A percentile compares a stretch with the other conserved stretches of the same genome.
Conservation (phyloP, 2,888 invertebrate species). For the Hyalella azteca region DNA sequence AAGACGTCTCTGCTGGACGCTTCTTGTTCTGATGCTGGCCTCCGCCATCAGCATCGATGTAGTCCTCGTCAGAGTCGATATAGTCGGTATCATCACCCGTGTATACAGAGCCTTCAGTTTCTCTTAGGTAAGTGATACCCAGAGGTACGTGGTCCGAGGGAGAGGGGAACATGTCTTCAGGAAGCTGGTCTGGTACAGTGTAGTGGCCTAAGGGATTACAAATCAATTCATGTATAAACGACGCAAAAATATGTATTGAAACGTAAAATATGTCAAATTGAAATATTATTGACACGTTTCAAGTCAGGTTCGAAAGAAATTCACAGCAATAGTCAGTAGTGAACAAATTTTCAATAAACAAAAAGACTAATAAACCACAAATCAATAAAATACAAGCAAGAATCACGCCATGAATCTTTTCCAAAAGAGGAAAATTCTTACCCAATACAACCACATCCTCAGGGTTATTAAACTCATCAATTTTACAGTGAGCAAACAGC, state of each 20-base stretch:
- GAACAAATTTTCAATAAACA: not conserved
- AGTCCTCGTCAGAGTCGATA: not conserved
- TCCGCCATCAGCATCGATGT: not conserved
- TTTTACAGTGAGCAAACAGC: not conserved
- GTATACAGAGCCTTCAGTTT: slow-evolving; percentile 31
- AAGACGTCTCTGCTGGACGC: not conserved
- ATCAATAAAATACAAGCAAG: not conserved
- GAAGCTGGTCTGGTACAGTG: slow-evolving; percentile 50
- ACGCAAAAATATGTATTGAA: not conserved
- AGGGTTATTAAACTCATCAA: not conserved
- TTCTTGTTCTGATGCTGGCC: not conserved
- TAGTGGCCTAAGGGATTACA: slow-evolving; percentile 49
- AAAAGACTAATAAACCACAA: not conserved
- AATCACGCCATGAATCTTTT: not conserved
- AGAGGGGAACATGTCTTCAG: slow-evolving; percentile 38
- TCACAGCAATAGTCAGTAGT: not conserved
- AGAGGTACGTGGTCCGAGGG: slow-evolving; percentile 31
- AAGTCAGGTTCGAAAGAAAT: not conserved
- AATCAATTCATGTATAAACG: not conserved
- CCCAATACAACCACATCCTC: not conserved
- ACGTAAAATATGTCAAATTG: not conserved
- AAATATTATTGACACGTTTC: too few relatives aligned
- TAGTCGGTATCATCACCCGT: not conserved
- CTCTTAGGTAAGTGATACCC: slow-evolving; percentile 53
- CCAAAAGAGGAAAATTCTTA: not conserved